Conservation (phyloP, 2,113 vertebrate species). For the Cisticola juncidis region DNA sequence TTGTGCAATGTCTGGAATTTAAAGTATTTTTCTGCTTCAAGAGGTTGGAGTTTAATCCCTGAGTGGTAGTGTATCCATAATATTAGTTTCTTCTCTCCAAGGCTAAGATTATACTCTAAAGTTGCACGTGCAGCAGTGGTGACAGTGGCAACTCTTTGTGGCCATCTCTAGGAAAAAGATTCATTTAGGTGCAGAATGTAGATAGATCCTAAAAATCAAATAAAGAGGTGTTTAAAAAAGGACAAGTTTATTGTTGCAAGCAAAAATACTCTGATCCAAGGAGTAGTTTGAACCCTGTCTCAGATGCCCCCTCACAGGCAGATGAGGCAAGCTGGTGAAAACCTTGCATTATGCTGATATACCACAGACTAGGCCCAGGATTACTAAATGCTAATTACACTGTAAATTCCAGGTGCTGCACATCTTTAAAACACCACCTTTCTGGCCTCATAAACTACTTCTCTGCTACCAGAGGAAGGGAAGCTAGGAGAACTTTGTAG, state of each 20-base stretch:
- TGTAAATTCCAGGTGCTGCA: background rate
- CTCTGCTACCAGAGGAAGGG: background rate
- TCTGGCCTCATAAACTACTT: background rate
- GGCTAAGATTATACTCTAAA: background rate
- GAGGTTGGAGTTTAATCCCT: background rate
- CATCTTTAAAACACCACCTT: background rate
- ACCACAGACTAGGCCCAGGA: background rate
- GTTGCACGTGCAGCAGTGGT: background rate
- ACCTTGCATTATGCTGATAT: background rate
- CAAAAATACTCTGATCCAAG: background rate
- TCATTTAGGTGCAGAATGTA: background rate
- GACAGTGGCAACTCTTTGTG: background rate
- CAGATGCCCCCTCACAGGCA: background rate
- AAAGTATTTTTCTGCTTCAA: conserved; percentile 22
- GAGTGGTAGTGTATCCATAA: background rate
- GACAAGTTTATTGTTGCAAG: background rate
- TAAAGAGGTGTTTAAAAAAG: background rate
- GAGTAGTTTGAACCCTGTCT: background rate
- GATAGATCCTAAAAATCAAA: background rate
- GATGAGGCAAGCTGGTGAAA: background rate
- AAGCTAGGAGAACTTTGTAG: background rate
- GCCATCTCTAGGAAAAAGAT: background rate
- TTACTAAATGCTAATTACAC: background rate
- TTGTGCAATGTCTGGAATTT: conserved; percentile 13
- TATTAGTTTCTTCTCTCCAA: background rate